These are phyloP conservation scores for Cladorhizidae sp. DNA, from an alignment of 37 sponge, comb jelly and placozoan genomes.

Conservation along the genomic window DNA sequence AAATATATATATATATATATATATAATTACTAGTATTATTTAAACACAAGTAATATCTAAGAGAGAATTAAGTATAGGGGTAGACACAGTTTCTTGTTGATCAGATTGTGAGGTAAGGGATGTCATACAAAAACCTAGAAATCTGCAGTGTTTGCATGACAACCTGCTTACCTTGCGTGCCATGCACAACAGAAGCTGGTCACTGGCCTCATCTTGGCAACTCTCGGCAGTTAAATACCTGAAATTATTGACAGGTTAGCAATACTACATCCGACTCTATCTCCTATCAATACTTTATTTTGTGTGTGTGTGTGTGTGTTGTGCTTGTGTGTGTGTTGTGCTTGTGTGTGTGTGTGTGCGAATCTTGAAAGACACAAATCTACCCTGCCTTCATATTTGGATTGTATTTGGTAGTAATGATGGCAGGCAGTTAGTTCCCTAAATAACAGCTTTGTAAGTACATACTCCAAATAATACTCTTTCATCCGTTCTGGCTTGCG, in stretches of 20 bases:
- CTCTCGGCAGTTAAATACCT: not conserved
- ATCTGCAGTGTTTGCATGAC: too few relatives aligned
- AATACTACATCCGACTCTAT: not conserved
- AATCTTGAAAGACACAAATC: not conserved
- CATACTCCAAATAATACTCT: constrained; percentile 42
- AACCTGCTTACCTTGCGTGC: constrained; percentile 8
- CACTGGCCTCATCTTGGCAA: not conserved
- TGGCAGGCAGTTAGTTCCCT: not conserved
- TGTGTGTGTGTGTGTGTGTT: too few relatives aligned
- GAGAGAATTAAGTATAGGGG: too few relatives aligned
- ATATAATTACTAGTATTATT: not conserved
- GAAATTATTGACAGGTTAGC: not conserved
- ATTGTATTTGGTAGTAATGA: not conserved
- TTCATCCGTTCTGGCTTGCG: constrained; percentile 45
- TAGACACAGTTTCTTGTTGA: too few relatives aligned
- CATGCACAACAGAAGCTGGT: constrained; percentile 12
- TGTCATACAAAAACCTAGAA: too few relatives aligned
- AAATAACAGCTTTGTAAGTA: not conserved
- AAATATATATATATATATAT: too few relatives aligned
- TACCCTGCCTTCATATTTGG: not conserved
- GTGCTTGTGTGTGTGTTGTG: too few relatives aligned
- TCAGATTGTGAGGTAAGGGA: too few relatives aligned
- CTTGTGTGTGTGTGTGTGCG: too few relatives aligned
- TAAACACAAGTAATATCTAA: too few relatives aligned
- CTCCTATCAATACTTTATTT: too few relatives aligned